phyloP scores from a whole-genome alignment of 1,140 invertebrate species.

The Zaprionus vittiger region DNA sequence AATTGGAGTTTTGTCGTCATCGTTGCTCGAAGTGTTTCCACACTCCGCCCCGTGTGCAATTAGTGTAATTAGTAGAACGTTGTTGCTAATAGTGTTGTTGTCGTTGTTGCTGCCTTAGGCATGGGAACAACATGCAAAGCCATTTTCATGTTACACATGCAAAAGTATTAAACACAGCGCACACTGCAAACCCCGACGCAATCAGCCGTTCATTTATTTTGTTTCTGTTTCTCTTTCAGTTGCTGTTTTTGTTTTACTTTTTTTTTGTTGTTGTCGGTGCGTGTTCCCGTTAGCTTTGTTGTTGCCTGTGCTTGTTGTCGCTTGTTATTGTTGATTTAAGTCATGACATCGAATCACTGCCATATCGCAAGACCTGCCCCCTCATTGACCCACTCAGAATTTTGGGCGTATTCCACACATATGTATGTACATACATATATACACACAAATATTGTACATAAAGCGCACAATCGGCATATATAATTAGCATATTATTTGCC shows the following conservation, averaged over 20 bases:
- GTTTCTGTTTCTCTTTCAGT: conserved; percentile 51
- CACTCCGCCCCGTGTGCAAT: conserved; percentile 66
- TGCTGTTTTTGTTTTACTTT: conserved; percentile 46
- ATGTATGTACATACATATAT: conserved; percentile 47
- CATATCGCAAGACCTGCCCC: conserved; percentile 45
- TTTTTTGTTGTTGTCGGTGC: conserved; percentile 54
- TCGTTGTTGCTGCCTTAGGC: conserved; percentile 28
- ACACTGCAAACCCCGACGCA: conserved; percentile 56
- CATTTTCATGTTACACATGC: conserved; percentile 66
- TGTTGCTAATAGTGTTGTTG: conserved; percentile 34
- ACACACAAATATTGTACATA: conserved; percentile 42
- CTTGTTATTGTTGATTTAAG: conserved; percentile 68
- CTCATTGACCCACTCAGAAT: conserved; percentile 10
- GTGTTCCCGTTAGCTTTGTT: conserved; percentile 36
- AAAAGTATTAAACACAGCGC: conserved; percentile 45
- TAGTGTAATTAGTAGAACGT: conserved; percentile 76
- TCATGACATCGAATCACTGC: conserved; percentile 69
- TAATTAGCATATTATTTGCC: conserved; percentile 54
- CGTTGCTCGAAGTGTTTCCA: conserved; percentile 74
- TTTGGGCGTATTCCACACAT: conserved; percentile 61
- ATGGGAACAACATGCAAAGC: conserved; percentile 67
- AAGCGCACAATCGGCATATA: conserved; percentile 62
- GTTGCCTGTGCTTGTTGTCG: conserved; percentile 26
- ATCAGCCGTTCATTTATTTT: conserved; percentile 67
- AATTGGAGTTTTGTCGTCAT: conserved; percentile 75